Base-by-base conservation (phyloP, 2,797 vertebrate species). In the Podargus strigoides region DNA sequence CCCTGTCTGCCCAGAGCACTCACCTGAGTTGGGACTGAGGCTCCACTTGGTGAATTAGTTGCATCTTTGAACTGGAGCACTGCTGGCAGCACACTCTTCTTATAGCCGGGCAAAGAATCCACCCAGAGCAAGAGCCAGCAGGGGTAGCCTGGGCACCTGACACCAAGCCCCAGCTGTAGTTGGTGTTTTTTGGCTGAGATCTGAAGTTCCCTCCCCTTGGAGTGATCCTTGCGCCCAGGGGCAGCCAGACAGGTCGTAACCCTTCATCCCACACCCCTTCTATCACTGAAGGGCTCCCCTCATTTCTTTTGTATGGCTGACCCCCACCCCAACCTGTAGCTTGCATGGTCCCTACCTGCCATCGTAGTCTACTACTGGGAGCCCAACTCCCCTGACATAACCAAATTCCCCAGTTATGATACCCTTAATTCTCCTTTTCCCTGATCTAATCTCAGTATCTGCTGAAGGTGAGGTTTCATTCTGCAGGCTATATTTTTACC, bases 301-400 rank as follows among this genome's bases (percentile, higher is more conserved):
- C 22, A 5, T 11, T 69, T 62, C 21, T 79, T 89, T 67, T 37
- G 20, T 30, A 27, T 20, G 32, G 13, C 56, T 80, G 49, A 49
- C 12, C 13, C 23, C 12, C 12, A 10, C 21, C 14, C 22, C 36
- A 75, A 1, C 27, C 32, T 74, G 41, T 70, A 55, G 42, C 27
- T 76, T 76, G 30, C 0, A 0, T 47, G 52, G 42, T 52, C 87
- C 32, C 37, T 80, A 1, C 7, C 37, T 72, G 27, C 27, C 15
- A 1, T 63, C n/a, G 34, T 52, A 22, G n/a, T 74, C n/a, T 27
- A 42, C 0, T 22, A 10, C 44, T 44, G 21, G 27, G 12, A 74
- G 46, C 58, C 68, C 41, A 56, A 0, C 12, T 28, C 12, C 22
- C 32, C 42, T 55, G 37, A 19, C 23, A 15, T 41, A 77, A 69